These are phyloP conservation scores for Macroramphosus scolopax DNA, from an alignment of 2,797 vertebrate genomes.

Conservation along the genomic window DNA sequence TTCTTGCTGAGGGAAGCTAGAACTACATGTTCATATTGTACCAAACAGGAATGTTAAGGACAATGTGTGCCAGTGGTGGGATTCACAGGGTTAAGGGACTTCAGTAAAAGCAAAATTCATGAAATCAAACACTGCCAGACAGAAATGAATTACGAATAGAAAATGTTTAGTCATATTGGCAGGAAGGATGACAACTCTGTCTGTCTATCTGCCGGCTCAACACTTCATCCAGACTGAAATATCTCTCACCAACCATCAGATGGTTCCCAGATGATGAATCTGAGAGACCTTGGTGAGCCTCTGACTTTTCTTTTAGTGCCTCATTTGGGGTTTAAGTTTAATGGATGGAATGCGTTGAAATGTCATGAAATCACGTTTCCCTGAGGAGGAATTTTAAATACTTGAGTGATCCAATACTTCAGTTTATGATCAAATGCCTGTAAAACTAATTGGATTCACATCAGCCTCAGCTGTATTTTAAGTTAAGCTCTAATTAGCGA, in stretches of 20 bases:
- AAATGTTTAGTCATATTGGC: not conserved
- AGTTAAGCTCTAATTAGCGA: no score
- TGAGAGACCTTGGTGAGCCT: not conserved
- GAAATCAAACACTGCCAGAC: slow-evolving; percentile 1
- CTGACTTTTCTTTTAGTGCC: not conserved
- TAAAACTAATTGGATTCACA: no score
- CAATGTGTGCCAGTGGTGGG: not conserved
- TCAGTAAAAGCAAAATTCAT: not conserved
- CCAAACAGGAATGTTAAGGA: slow-evolving; percentile 4
- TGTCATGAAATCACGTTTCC: no score
- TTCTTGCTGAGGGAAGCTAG: not conserved
- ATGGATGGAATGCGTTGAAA: no score
- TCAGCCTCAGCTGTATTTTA: no score
- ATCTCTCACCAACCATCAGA: not conserved
- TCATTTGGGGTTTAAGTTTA: no score
- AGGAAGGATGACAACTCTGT: not conserved
- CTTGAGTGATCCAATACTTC: no score
- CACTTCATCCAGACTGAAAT: no score
- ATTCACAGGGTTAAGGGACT: not conserved
- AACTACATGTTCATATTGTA: slow-evolving; percentile 5
- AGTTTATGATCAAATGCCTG: no score
- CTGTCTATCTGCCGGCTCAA: not conserved
- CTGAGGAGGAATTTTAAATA: no score
- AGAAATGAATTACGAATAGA: not conserved
- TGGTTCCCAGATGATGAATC: not conserved